Evolutionary conservation across 1,140 invertebrate species (phyloP), one percentile per base, ranked within the genome.

Genomic region (Drosophila micromelanica): DNA sequence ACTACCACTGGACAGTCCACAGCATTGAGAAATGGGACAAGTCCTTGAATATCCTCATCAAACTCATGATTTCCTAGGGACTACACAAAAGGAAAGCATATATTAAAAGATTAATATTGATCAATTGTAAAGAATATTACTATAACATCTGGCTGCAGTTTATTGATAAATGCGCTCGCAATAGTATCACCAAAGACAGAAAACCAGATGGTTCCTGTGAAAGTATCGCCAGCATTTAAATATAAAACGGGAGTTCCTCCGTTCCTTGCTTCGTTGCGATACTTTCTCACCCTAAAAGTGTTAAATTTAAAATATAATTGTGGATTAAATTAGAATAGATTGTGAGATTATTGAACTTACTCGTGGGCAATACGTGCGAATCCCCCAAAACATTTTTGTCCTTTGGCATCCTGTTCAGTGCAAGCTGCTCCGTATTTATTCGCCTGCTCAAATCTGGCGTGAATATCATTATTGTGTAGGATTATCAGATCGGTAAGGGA

Each of bases 11-110:
- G 97, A 73, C 95, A 96, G 0, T 93, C 93, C 2, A 95, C 92
- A 43, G 94, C 94, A 35, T 95, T 92, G 5, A 98, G 92, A 87
- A 97, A 98, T 2, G 96, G 95, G 7, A 95, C 93, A 3, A 98
- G 87, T 12, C 96, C 96, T 1, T 91, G 87, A 0, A 97, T 92
- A 0, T 96, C 95, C 59, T 96, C 94, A 89, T 98, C 98, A 82
- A 99, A 98, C 92, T 99, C 98, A 81, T 99, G 98, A 89, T 99
- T 99, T 17, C 98, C 98, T 51, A 99, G 93, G 13, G 95, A 95
- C 97, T 98, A 92, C 49, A 93, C 93, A 38, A 37, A 15, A 37
- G 0, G 35, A 0, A 5, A 35, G 30, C 11, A 35, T 43, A 5
- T 17, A 55, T 30, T 27, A 4, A 43, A 9, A 15, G 42, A 27